Percentiles rank a stretch among this genome's conserved stretches.
Conservation (phyloP, 2,113 vertebrate genomes). For the Lepisosteus oculatus region DNA sequence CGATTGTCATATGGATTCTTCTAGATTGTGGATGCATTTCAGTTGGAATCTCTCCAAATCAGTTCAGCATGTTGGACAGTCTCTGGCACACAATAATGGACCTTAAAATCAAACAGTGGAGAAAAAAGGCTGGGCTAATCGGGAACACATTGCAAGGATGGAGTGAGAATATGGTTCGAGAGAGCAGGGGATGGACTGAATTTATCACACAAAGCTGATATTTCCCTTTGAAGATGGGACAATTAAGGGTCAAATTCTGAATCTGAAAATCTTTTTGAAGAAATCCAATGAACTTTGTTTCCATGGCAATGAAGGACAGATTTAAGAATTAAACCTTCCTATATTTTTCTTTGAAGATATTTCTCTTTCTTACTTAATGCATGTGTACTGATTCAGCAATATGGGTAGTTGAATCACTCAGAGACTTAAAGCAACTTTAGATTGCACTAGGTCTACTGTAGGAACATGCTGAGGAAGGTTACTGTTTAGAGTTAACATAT, state of each 20-base stretch:
- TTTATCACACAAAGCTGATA: neutral
- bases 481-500: neutral
- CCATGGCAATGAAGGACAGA: neutral
- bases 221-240: neutral
- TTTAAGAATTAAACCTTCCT: neutral
- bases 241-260: neutral
- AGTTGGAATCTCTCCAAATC: constrained; percentile 4
- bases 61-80: constrained; percentile 17
- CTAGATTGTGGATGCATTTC: neutral
- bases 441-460: no score
- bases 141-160: constrained; percentile 21
- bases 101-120: neutral
- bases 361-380: no score
- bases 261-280: neutral
- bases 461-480: no score
- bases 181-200: neutral
- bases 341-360: no score
- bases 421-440: no score
- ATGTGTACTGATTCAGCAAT: no score
- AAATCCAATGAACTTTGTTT: neutral
- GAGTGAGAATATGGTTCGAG: neutral
- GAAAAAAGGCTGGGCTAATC: constrained; percentile 10
- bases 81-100: neutral
- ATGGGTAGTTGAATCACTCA: no score
- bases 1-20: neutral